Conservation (phyloP, 2,797 vertebrate genomes). For the Onychomys arenicola region DNA sequence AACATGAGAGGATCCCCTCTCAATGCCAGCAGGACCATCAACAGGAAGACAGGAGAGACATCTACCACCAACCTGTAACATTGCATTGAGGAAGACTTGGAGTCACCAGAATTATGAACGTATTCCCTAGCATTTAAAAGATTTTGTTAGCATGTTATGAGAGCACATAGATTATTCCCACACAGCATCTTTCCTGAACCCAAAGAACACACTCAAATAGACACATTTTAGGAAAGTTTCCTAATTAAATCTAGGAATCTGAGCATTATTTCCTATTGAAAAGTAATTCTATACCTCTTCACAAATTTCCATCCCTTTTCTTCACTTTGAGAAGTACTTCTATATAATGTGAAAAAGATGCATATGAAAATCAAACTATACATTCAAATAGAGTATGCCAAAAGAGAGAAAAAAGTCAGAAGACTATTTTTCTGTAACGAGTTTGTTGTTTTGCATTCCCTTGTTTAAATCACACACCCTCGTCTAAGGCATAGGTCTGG, state of each 20-base stretch:
- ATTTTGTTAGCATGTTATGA: background rate
- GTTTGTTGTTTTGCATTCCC: background rate
- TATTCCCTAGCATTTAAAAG: background rate
- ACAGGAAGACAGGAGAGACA: background rate
- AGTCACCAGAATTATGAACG: background rate
- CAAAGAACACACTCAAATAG: background rate
- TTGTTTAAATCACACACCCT: background rate
- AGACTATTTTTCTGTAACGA: background rate
- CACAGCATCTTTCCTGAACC: background rate
- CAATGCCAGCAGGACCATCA: background rate
- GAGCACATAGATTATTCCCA: background rate
- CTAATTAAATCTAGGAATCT: background rate
- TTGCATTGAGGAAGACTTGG: background rate
- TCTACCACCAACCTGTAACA: background rate
- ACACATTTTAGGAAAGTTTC: background rate
- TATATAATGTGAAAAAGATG: background rate
- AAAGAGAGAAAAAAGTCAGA: background rate
- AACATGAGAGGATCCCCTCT: background rate
- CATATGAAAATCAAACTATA: background rate
- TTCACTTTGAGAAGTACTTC: background rate
- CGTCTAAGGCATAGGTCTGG: background rate
- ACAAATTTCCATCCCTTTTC: background rate
- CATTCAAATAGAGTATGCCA: background rate
- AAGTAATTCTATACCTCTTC: background rate
- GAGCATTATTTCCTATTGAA: background rate